Evolutionary conservation across 1,140 invertebrate genomes (phyloP).

Genomic region (Aphis gossypii): DNA sequence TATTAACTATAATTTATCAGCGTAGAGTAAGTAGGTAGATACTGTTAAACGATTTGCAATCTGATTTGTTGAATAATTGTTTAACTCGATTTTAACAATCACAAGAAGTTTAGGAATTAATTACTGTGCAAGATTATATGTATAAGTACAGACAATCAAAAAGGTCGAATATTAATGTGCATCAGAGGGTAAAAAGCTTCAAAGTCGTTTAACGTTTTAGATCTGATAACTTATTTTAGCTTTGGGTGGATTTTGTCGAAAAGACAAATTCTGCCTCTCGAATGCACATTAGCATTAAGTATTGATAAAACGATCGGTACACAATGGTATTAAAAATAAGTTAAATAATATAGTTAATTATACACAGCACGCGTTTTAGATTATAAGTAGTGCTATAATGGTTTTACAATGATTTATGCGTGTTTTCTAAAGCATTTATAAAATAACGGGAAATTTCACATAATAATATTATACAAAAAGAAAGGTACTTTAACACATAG

Average conservation of each 20-base stretch:
- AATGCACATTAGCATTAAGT: background rate
- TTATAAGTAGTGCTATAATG: background rate
- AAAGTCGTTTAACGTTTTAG: background rate
- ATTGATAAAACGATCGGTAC: background rate
- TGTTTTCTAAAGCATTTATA: background rate
- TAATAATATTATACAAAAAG: background rate
- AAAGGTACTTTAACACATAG: background rate
- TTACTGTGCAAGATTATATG: background rate
- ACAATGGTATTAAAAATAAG: slow-evolving; percentile 18
- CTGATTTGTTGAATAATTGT: background rate
- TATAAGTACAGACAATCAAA: background rate
- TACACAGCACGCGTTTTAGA: background rate
- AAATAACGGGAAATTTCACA: background rate
- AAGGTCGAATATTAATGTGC: background rate
- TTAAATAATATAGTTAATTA: background rate
- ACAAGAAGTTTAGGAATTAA: background rate
- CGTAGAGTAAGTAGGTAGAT: background rate
- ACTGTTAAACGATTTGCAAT: slow-evolving; percentile 1
- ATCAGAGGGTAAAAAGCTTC: background rate
- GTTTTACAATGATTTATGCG: background rate
- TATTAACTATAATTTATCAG: background rate
- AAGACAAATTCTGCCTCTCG: background rate
- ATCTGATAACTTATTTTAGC: background rate
- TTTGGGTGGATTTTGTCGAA: background rate
- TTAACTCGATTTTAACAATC: background rate